Base-by-base conservation (phyloP, 2,888 invertebrate genomes). In the Eupithecia exiguata region DNA sequence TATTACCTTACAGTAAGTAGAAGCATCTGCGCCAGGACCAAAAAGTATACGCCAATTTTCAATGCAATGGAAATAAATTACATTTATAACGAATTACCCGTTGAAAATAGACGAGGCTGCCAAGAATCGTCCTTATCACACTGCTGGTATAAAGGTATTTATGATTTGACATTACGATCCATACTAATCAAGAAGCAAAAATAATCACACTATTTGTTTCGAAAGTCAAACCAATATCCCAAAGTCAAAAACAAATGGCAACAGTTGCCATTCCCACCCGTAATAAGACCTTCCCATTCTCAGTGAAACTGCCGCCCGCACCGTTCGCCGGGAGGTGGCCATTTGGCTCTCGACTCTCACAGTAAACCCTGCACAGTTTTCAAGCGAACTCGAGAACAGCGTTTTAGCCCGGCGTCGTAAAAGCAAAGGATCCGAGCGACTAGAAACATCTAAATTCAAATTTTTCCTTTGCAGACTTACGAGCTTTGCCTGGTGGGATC, bases 361-460 rank as follows among this genome's bases (percentile, higher is more conserved):
- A 66, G 87, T 93, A 93, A 92, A 93, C 89, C 85, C 86, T 86
- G 86, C 84, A 87, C 88, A 89, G 91, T 92, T 92, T 89, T 87
- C 88, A 89, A 88, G 88, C 86, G 87, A 86, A 89, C 86, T 88
- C 83, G 88, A 89, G 89, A 91, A 89, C 91, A 91, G 91, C 90
- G 89, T 92, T 92, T 92, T 90, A 91, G 91, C 89, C 84, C 82
- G 79, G 83, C 86, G 87, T 94, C 94, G 92, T 94, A 94, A 94
- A 94, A 86, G 84, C 86, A 88, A 71, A 88, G 85, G 90, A 89
- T 88, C 88, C 87, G 86, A 83, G 73, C 72, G 74, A 91, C 90
- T 86, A 82, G 88, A 86, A 87, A 91, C 91, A 91, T 92, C 91
- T 91, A 91, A 91, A 93, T 93, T 93, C 91, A 93, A 93, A 92